These are phyloP conservation scores for Etia nguti DNA, from an alignment of 2,113 vertebrate genomes.

Conservation along the genomic window DNA sequence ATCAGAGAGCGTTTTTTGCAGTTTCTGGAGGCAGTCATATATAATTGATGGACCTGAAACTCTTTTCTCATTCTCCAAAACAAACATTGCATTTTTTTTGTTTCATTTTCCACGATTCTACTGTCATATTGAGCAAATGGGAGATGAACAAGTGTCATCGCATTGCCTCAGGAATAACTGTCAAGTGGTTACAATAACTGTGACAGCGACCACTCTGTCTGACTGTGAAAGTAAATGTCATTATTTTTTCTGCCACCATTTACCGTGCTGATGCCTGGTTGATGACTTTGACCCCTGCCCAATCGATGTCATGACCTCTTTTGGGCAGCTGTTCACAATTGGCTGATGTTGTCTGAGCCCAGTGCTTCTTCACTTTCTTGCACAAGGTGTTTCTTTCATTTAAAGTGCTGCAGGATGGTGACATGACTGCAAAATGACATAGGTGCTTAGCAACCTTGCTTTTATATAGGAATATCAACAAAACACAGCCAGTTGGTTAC, in stretches of 20 bases:
- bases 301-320: not conserved
- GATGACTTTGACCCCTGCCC: not conserved
- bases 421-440: not conserved
- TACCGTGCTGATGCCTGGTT: not conserved
- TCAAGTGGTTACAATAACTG: not conserved
- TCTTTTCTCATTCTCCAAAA: not conserved
- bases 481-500: not conserved
- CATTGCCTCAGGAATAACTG: not conserved
- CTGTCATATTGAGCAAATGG: not conserved
- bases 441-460: not conserved
- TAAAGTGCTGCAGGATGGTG: not conserved
- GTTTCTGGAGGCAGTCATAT: not conserved
- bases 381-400: not conserved
- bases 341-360: not conserved
- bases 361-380: not conserved
- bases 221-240: not conserved
- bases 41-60: not conserved
- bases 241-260: not conserved
- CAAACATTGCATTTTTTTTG: not conserved
- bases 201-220: not conserved
- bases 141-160: not conserved
- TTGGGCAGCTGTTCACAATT: not conserved
- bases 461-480: not conserved
- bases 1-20: not conserved
- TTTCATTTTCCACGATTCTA: not conserved